Evolutionary conservation across 92 coral and sea anemone genomes (phyloP).

Genomic region (Bergia puertoricense): DNA sequence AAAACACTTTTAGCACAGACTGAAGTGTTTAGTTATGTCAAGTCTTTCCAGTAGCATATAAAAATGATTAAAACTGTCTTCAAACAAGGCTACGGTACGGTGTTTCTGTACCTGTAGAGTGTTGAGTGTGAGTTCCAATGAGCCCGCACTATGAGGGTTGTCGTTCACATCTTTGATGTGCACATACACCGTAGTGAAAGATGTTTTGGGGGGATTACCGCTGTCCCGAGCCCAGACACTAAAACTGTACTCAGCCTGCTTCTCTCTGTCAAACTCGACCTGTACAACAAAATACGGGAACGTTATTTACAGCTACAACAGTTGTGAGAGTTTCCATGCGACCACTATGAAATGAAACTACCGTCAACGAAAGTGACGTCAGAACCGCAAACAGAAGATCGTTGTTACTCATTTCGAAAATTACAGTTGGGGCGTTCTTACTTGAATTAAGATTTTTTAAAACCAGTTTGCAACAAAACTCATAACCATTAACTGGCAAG

Average conservation of each 20-base stretch:
- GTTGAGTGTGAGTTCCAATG: conserved; percentile 72
- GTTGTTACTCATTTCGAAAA: no score
- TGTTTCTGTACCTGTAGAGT: conserved; percentile 36
- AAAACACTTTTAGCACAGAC: no score
- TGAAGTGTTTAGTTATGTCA: no score
- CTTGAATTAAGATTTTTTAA: no score
- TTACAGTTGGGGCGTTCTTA: no score
- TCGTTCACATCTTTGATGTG: conserved; percentile 84
- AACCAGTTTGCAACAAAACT: no score
- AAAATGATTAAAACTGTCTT: neutral
- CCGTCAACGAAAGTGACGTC: no score
- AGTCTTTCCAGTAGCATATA: neutral
- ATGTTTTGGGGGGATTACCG: conserved; percentile 62
- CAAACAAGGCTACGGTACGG: neutral
- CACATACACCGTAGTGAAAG: conserved; percentile 54
- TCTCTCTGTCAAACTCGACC: conserved; percentile 81
- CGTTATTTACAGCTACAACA: neutral
- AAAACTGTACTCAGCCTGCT: conserved; percentile 56
- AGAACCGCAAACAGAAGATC: no score
- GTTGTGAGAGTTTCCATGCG: neutral
- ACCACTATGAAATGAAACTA: no score
- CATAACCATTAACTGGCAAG: no score
- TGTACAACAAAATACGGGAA: neutral
- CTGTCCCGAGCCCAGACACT: conserved; percentile 80
- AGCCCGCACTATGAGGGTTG: conserved; percentile 80